Evolutionary conservation across 2,888 invertebrate genomes (phyloP).

Genomic region (Drosophila affinis): DNA sequence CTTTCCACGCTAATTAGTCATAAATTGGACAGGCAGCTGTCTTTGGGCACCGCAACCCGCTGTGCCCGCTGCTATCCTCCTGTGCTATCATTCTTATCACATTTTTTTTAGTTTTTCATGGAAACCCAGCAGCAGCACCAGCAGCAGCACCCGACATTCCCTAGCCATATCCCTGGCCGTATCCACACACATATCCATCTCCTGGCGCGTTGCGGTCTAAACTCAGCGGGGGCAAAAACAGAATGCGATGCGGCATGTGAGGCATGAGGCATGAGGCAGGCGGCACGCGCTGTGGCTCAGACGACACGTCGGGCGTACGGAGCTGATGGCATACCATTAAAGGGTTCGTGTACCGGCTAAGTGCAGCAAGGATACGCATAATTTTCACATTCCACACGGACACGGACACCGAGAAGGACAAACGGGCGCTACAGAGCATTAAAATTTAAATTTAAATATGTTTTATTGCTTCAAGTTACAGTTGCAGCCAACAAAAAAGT

Average conservation of each 20-base stretch:
- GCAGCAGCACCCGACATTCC: background rate
- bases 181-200: slow-evolving; percentile 56
- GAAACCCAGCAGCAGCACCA: slow-evolving; percentile 30
- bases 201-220: slow-evolving; percentile 69
- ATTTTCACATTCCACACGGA: slow-evolving; percentile 66
- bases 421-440: slow-evolving; percentile 34
- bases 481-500: slow-evolving; percentile 21
- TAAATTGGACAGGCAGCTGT: slow-evolving; percentile 51
- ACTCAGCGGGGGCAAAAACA: slow-evolving; percentile 57
- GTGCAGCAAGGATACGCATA: slow-evolving; percentile 55
- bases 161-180: slow-evolving; percentile 25
- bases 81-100: slow-evolving; percentile 56
- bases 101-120: slow-evolving; percentile 39
- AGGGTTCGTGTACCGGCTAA: slow-evolving; percentile 66
- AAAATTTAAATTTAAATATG: slow-evolving; percentile 65
- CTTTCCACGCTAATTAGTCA: slow-evolving; percentile 54
- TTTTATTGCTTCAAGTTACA: slow-evolving; percentile 73
- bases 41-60: slow-evolving; percentile 21
- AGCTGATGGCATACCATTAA: slow-evolving; percentile 27
- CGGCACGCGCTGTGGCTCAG: slow-evolving; percentile 62
- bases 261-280: slow-evolving; percentile 19
- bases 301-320: slow-evolving; percentile 7
- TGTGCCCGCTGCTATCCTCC: slow-evolving; percentile 32
- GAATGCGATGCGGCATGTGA: slow-evolving; percentile 26
- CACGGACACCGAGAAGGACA: slow-evolving; percentile 21